Evolutionary conservation across 1,140 invertebrate genomes (phyloP).

Genomic region (Apocrypta bakeri): DNA sequence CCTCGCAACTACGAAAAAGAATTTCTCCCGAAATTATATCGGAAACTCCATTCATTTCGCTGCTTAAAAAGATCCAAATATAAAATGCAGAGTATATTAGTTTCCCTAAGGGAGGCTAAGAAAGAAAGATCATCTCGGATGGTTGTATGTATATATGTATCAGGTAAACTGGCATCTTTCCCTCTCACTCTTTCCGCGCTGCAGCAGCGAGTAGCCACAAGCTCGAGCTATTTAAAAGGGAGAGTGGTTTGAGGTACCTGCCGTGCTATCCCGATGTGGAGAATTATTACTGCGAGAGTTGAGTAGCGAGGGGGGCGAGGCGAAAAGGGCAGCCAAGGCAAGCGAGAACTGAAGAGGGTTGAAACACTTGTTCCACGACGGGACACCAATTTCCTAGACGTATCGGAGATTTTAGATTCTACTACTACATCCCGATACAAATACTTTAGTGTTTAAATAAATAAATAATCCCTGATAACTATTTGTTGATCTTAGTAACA

Average conservation of each 20-base stretch:
- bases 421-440: no score
- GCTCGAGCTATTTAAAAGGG: slow-evolving; percentile 52
- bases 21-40: no score
- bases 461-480: no score
- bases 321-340: slow-evolving; percentile 30
- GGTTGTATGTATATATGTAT: neutral
- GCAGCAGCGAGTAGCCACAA: neutral
- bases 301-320: slow-evolving; percentile 1
- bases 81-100: slow-evolving; percentile 16
- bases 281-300: slow-evolving; percentile 54
- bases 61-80: neutral
- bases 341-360: slow-evolving; percentile 50
- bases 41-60: neutral
- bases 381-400: slow-evolving; percentile 54
- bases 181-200: neutral
- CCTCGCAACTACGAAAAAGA: no score
- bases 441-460: no score
- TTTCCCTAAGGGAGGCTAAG: neutral
- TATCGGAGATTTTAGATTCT: slow-evolving; percentile 36
- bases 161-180: neutral
- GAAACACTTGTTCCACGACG: slow-evolving; percentile 61
- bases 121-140: neutral
- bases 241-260: slow-evolving; percentile 59
- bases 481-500: no score
- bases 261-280: slow-evolving; percentile 52